These are phyloP conservation scores for Penaeus vannamei DNA, from an alignment of 1,140 invertebrate genomes.

Conservation along the genomic window DNA sequence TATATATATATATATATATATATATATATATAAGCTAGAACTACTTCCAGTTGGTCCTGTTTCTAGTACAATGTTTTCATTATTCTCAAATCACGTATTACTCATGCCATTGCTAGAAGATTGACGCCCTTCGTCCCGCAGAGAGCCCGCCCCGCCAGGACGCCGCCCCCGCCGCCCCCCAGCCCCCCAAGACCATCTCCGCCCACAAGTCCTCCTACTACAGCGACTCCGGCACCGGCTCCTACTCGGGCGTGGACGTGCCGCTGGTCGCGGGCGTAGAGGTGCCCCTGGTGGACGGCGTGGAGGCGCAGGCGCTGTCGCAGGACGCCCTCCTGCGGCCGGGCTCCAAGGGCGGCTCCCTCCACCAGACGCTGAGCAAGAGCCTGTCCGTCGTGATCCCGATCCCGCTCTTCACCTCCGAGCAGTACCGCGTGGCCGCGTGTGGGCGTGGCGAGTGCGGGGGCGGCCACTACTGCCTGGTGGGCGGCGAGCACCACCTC, in stretches of 20 bases:
- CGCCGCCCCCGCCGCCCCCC: not conserved
- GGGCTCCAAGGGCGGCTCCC: conserved; percentile 14
- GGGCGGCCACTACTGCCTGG: not conserved
- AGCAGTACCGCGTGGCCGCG: conserved; percentile 31
- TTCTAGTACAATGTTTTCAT: too few relatives aligned
- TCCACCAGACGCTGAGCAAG: conserved; percentile 33
- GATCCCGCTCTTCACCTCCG: conserved; percentile 40
- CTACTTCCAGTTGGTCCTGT: too few relatives aligned
- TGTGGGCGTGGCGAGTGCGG: not conserved
- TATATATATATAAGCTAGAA: too few relatives aligned
- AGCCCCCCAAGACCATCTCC: conserved; percentile 22
- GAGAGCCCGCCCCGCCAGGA: not conserved
- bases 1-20: too few relatives aligned
- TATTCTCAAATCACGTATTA: not conserved
- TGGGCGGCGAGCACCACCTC: not conserved
- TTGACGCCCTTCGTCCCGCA: not conserved
- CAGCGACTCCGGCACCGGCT: conserved; percentile 44
- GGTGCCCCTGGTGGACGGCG: conserved; percentile 1
- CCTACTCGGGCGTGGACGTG: conserved; percentile 42
- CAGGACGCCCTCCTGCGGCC: not conserved
- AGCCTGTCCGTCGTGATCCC: conserved; percentile 26
- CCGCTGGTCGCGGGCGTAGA: conserved; percentile 7
- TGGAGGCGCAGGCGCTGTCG: conserved; percentile 9
- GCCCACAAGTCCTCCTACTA: conserved; percentile 40
- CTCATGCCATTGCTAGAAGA: not conserved